Percentiles rank a stretch among this genome's conserved stretches.
These are phyloP conservation scores for Scotopteryx bipunctaria DNA, from an alignment of 2,888 invertebrate species.

Conservation along the genomic window DNA sequence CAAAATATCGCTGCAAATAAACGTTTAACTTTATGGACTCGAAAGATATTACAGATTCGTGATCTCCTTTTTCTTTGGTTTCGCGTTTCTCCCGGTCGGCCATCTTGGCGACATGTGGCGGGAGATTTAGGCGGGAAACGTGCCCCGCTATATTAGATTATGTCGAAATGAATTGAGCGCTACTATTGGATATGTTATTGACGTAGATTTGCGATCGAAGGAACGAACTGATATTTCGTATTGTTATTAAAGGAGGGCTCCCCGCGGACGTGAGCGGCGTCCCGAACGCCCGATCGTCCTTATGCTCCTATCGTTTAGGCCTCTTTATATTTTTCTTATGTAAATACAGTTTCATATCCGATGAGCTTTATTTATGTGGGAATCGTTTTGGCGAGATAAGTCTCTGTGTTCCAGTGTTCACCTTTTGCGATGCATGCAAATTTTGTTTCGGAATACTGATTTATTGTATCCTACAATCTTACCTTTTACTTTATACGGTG, in stretches of 20 bases:
- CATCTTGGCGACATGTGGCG: conserved; percentile 84
- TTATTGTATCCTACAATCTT: conserved; percentile 54
- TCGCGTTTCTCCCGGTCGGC: conserved; percentile 77
- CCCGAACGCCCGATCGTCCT: conserved; percentile 72
- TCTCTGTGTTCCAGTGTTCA: conserved; percentile 73
- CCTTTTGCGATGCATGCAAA: conserved; percentile 72
- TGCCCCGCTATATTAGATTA: conserved; percentile 82
- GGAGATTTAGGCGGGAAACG: conserved; percentile 82
- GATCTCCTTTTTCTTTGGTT: conserved; percentile 82
- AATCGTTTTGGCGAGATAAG: conserved; percentile 83
- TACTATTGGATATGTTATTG: conserved; percentile 84
- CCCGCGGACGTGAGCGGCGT: conserved; percentile 72
- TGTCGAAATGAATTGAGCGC: conserved; percentile 82
- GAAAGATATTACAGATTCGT: conserved; percentile 84
- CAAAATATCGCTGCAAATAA: conserved; percentile 83
- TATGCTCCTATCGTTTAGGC: conserved; percentile 81
- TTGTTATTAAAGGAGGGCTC: conserved; percentile 80
- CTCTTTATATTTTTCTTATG: conserved; percentile 83
- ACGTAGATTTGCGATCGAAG: conserved; percentile 83
- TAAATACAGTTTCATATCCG: conserved; percentile 82
- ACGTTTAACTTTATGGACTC: conserved; percentile 83
- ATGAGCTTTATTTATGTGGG: conserved; percentile 84
- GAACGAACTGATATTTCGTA: conserved; percentile 84
- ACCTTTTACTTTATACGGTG: conserved; percentile 31
- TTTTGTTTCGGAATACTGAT: conserved; percentile 68